These are phyloP conservation scores for Crotalus helleri DNA, from an alignment of 2,113 vertebrate species.

Conservation along the genomic window DNA sequence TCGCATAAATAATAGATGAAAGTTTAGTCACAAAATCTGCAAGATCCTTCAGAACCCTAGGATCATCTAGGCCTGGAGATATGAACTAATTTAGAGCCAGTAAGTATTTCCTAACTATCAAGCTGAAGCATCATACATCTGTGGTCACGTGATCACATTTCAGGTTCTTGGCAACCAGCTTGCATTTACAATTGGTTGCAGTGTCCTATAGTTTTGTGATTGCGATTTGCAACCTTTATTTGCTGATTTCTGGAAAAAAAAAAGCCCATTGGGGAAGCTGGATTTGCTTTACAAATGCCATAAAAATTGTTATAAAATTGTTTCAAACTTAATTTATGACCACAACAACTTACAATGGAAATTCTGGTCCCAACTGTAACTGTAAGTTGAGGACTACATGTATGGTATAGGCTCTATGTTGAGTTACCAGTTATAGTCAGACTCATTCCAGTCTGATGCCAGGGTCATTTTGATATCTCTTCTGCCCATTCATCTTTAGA, in stretches of 20 bases:
- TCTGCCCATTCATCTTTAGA: not conserved
- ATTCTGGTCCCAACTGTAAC: not conserved
- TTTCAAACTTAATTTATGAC: not conserved
- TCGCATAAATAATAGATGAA: not conserved
- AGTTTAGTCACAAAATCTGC: not conserved
- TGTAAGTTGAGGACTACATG: not conserved
- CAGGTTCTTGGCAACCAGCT: not conserved
- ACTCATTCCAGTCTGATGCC: not conserved
- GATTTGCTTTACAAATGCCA: not conserved
- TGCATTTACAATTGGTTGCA: not conserved
- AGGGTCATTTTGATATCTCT: not conserved
- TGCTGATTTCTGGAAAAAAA: not conserved
- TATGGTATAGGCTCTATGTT: not conserved
- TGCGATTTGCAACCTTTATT: not conserved
- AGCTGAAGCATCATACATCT: not conserved
- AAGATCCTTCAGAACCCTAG: not conserved
- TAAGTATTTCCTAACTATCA: not conserved
- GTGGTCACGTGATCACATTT: not conserved
- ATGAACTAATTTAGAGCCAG: not conserved
- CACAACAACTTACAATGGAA: not conserved
- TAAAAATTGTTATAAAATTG: not conserved
- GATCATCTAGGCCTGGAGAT: not conserved
- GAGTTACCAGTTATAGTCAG: not conserved
- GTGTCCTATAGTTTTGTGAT: not conserved
- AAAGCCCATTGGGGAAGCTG: not conserved